phyloP scores from a whole-genome alignment of 1,140 invertebrate genomes.

The Drosophila kikkawai region DNA sequence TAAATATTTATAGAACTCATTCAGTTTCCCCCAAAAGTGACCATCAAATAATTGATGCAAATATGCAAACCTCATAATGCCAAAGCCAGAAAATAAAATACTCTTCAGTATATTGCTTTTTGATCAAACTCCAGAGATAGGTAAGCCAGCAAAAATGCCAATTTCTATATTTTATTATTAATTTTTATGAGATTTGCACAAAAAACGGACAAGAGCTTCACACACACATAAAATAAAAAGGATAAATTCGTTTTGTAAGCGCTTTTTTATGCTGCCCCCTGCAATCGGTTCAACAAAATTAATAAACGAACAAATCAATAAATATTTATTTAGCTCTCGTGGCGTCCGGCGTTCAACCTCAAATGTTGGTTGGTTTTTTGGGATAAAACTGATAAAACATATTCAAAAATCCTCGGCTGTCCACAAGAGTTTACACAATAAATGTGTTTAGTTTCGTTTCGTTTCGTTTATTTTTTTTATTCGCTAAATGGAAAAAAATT shows the following conservation, averaged over 20 bases:
- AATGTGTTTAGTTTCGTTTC: conserved; percentile 54
- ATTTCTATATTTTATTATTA: conserved; percentile 50
- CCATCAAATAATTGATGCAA: conserved; percentile 43
- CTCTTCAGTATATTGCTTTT: conserved; percentile 33
- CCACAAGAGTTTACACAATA: conserved; percentile 75
- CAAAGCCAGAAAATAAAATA: conserved; percentile 35
- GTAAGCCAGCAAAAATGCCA: not conserved
- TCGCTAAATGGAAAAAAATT: conserved; percentile 33
- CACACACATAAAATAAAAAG: conserved; percentile 42
- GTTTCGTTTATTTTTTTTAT: not conserved
- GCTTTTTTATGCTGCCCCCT: conserved; percentile 36
- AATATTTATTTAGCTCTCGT: conserved; percentile 69
- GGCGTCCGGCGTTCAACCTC: conserved; percentile 2
- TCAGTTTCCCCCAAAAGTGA: conserved; percentile 18
- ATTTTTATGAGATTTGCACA: conserved; percentile 50
- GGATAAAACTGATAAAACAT: conserved; percentile 41
- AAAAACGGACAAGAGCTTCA: conserved; percentile 6
- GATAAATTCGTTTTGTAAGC: conserved; percentile 47
- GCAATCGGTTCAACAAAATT: conserved; percentile 36
- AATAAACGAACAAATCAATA: conserved; percentile 58
- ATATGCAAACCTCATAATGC: conserved; percentile 29
- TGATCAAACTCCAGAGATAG: conserved; percentile 20
- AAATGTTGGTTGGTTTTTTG: not conserved
- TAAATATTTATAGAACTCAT: conserved; percentile 36
- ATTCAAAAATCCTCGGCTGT: conserved; percentile 61